phyloP scores from a whole-genome alignment of 2,113 vertebrate genomes.

The Poeciliopsis occidentalis region DNA sequence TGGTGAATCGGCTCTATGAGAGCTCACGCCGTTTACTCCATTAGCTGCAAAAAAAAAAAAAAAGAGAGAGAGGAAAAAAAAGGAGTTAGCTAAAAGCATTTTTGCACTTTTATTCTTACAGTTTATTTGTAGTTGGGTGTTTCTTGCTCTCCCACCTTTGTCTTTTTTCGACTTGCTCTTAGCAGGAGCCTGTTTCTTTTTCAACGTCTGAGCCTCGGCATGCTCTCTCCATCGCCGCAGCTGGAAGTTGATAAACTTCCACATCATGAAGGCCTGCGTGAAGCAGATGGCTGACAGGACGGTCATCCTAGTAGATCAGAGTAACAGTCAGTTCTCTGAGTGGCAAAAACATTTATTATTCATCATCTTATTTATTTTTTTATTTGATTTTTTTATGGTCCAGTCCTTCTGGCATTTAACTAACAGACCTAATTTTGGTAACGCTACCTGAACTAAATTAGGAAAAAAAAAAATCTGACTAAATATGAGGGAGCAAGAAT shows the following conservation, averaged over 20 bases:
- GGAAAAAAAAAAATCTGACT: neutral
- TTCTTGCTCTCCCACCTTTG: conserved; percentile 82
- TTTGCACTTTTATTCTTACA: neutral
- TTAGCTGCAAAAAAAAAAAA: conserved; percentile 85
- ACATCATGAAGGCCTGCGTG: conserved; percentile 99
- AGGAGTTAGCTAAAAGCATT: neutral
- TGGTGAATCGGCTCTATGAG: conserved; percentile 93
- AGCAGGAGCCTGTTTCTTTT: conserved; percentile 86
- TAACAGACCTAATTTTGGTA: too few species aligned
- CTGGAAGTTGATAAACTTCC: conserved; percentile 99
- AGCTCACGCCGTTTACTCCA: conserved; percentile 92
- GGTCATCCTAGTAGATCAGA: conserved; percentile 82
- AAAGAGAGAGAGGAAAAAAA: too few species aligned
- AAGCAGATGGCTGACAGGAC: conserved; percentile 94
- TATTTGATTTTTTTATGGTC: too few species aligned
- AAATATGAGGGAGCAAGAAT: neutral
- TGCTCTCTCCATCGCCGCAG: conserved; percentile 96
- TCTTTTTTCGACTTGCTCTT: conserved; percentile 96
- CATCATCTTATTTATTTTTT: too few species aligned
- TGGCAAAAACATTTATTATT: neutral
- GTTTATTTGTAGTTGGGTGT: neutral
- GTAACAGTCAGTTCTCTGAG: neutral
- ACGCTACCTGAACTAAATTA: neutral
- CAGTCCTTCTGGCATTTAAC: too few species aligned
- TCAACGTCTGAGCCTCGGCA: conserved; percentile 83